Percentiles rank a stretch among this genome's conserved stretches.
phyloP scores from a whole-genome alignment of 2,797 vertebrate genomes.

The Balearica regulorum region DNA sequence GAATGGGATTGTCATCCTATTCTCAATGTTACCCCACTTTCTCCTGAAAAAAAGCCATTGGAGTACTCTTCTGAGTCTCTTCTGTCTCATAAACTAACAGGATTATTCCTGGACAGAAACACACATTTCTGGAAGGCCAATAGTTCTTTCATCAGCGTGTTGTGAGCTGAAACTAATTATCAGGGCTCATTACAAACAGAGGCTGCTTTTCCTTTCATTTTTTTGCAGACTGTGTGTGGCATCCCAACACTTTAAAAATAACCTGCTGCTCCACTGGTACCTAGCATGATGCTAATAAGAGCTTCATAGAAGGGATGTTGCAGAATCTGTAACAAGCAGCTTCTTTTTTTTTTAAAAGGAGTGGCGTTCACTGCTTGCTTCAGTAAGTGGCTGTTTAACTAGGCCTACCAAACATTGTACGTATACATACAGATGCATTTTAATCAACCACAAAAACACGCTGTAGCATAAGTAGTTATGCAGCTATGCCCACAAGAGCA shows the following conservation, averaged over 20 bases:
- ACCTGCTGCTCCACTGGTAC: constrained; percentile 27
- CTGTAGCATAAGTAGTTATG: not conserved
- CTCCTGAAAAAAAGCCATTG: not conserved
- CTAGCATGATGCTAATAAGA: not conserved
- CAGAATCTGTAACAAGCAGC: not conserved
- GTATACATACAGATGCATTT: not conserved
- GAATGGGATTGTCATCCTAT: not conserved
- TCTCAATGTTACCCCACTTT: not conserved
- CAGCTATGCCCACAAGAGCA: constrained; percentile 23
- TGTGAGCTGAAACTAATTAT: not conserved
- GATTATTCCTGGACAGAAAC: not conserved
- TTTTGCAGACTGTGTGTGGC: not conserved
- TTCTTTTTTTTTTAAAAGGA: not conserved
- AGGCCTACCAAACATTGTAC: not conserved
- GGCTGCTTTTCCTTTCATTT: not conserved
- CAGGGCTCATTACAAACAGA: not conserved
- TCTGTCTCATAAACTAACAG: not conserved
- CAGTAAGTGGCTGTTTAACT: constrained; percentile 26
- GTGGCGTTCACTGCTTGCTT: not conserved
- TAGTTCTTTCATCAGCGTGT: not conserved
- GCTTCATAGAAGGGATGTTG: not conserved
- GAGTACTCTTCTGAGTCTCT: not conserved
- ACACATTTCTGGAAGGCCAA: not conserved
- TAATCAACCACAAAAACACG: constrained; percentile 47
- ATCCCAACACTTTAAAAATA: constrained; percentile 16